Conservation (phyloP, 2,797 vertebrate genomes). For the Protonibea diacanthus region DNA sequence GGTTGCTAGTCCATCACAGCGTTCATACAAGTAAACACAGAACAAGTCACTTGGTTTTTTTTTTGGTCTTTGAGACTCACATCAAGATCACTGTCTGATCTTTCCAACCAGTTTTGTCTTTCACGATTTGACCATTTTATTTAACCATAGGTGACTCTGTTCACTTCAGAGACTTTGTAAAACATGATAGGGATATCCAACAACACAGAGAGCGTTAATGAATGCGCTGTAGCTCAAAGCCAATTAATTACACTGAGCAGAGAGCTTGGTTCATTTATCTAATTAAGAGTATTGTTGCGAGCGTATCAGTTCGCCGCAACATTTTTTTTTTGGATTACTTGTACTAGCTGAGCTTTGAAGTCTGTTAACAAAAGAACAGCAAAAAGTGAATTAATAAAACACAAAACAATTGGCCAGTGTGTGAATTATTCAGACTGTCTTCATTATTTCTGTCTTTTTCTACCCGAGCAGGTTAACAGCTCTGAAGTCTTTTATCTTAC, state of each 20-base stretch:
- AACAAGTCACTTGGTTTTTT: neutral
- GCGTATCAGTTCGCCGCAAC: slow-evolving; percentile 13
- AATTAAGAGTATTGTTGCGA: slow-evolving; percentile 43
- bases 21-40: neutral
- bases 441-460: slow-evolving; percentile 65
- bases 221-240: slow-evolving; percentile 37
- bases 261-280: slow-evolving; percentile 52
- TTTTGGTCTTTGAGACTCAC: neutral
- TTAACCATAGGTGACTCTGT: neutral
- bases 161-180: slow-evolving; percentile 14
- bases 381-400: slow-evolving; percentile 62
- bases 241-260: slow-evolving; percentile 29
- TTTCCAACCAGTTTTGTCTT: slow-evolving; percentile 12
- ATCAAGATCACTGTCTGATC: neutral
- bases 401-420: slow-evolving; percentile 52
- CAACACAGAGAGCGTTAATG: slow-evolving; percentile 27
- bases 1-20: neutral
- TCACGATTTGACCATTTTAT: slow-evolving; percentile 27
- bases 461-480: slow-evolving; percentile 55
- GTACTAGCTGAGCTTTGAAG: slow-evolving; percentile 56
- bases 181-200: slow-evolving; percentile 22
- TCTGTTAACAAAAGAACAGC: slow-evolving; percentile 52
- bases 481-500: slow-evolving; percentile 62
- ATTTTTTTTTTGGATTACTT: slow-evolving; percentile 26
- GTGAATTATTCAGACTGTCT: slow-evolving; percentile 67